Conservation (phyloP, 2,888 invertebrate genomes). For the Prosopocoilus inquinatus region DNA sequence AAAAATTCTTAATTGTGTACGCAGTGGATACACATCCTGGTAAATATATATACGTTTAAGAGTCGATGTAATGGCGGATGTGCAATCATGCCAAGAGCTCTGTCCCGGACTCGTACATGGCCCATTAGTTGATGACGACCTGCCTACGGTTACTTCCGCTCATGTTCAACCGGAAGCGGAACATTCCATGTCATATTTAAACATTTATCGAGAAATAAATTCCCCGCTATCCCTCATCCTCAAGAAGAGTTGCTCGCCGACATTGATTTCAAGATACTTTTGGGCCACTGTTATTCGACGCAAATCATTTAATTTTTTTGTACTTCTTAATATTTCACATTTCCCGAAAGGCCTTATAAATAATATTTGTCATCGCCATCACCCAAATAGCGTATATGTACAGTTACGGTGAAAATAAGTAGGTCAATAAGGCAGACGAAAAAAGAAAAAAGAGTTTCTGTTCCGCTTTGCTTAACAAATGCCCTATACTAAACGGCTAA, state of each 20-base stretch:
- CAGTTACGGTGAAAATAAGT: background rate
- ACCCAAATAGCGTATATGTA: background rate
- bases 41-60: background rate
- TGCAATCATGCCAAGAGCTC: conserved; percentile 33
- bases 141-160: conserved; percentile 28
- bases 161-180: conserved; percentile 21
- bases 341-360: too few species aligned
- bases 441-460: background rate
- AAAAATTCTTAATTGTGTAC: too few species aligned
- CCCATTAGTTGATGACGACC: conserved; percentile 38
- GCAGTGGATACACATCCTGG: too few species aligned
- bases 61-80: conserved; percentile 28
- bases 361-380: background rate
- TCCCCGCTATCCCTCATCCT: too few species aligned
- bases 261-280: too few species aligned
- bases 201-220: background rate
- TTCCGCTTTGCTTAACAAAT: conserved; percentile 22
- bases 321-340: too few species aligned
- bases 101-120: conserved; percentile 26
- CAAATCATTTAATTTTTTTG: too few species aligned
- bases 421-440: background rate
- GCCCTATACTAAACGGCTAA: conserved; percentile 31
- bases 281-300: too few species aligned
- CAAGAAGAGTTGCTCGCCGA: too few species aligned
- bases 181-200: conserved; percentile 10